Conservation (phyloP, 2,797 vertebrate species). For the Falco peregrinus region DNA sequence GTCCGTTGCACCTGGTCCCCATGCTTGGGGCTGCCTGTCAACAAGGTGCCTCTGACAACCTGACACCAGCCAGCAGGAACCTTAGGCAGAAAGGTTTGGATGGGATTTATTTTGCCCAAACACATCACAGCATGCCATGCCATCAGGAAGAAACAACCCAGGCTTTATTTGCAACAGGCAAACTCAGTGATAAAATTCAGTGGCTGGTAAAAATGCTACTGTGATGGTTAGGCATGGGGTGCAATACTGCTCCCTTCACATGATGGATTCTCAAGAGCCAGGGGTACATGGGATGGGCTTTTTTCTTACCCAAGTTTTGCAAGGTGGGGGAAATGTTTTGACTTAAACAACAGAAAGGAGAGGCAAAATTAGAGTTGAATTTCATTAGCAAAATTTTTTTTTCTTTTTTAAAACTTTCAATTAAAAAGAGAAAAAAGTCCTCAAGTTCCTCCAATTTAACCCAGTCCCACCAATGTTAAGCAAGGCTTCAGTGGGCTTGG, state of each 20-base stretch:
- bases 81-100: background rate
- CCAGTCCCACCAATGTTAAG: background rate
- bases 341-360: background rate
- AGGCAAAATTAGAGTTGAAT: background rate
- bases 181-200: background rate
- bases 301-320: background rate
- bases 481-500: background rate
- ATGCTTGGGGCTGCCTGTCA: background rate
- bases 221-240: background rate
- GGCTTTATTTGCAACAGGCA: background rate
- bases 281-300: background rate
- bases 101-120: background rate
- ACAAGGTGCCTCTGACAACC: background rate
- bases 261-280: background rate
- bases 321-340: background rate
- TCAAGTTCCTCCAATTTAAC: background rate
- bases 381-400: background rate
- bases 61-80: background rate
- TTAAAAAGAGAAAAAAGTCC: rapidly evolving
- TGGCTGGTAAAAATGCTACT: background rate
- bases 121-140: rapidly evolving
- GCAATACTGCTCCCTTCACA: background rate
- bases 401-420: too few species aligned
- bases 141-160: background rate
- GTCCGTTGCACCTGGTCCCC: background rate